Evolutionary conservation across 2,113 vertebrate genomes (phyloP).

Genomic region (Fregata magnificens): DNA sequence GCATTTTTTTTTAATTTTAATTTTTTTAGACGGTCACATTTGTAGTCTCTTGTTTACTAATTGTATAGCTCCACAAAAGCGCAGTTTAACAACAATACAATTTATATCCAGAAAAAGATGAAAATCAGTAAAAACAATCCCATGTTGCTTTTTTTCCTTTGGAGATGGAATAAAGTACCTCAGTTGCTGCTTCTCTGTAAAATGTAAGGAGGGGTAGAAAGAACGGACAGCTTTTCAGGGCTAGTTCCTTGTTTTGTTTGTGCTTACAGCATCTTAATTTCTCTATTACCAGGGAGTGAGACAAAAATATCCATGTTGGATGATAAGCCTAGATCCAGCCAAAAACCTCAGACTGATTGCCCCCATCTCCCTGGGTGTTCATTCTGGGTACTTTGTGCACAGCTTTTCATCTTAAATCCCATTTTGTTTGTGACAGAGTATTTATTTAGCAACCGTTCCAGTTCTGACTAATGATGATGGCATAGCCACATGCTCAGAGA

Average conservation of each 20-base stretch:
- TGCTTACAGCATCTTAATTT: neutral
- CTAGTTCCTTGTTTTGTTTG: neutral
- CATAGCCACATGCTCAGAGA: neutral
- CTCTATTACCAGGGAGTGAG: neutral
- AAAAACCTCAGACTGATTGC: neutral
- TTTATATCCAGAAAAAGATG: neutral
- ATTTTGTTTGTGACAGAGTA: neutral
- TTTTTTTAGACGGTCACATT: neutral
- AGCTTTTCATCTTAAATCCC: conserved; percentile 19
- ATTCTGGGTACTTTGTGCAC: conserved; percentile 1
- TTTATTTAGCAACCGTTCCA: conserved; percentile 25
- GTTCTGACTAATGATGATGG: conserved; percentile 13
- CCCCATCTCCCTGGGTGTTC: neutral
- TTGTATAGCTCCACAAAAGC: neutral
- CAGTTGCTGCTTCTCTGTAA: neutral
- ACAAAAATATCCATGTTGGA: neutral
- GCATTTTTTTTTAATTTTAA: neutral
- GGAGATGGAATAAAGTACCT: neutral
- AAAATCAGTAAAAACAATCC: neutral
- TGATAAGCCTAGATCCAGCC: neutral
- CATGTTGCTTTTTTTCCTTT: neutral
- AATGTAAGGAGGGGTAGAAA: neutral
- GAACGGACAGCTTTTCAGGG: neutral
- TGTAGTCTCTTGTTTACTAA: neutral
- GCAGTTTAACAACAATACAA: neutral